Conservation (phyloP, 2,113 vertebrate genomes). For the Apaloderma vittatum region DNA sequence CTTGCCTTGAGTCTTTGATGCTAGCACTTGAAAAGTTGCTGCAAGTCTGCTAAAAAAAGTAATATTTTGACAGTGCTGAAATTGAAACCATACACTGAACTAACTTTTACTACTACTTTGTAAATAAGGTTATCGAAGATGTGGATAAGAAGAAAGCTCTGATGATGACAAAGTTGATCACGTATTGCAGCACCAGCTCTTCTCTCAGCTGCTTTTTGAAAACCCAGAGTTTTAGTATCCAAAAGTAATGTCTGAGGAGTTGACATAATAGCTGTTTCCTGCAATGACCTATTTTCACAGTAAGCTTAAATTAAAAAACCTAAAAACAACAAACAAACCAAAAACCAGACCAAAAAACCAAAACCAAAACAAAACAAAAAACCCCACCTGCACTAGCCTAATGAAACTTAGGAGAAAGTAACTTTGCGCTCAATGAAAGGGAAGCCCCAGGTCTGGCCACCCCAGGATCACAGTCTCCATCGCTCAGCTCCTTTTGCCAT, state of each 20-base stretch:
- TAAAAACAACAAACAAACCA: background rate
- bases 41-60: background rate
- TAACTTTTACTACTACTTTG: background rate
- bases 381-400: background rate
- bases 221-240: background rate
- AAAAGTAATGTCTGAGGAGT: background rate
- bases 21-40: background rate
- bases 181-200: background rate
- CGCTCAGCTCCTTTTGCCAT: background rate
- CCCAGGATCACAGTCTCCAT: accelerated
- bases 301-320: background rate
- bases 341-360: no score
- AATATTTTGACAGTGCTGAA: background rate
- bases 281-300: background rate
- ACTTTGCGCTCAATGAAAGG: background rate
- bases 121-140: background rate
- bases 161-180: background rate
- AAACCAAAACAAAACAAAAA: no score
- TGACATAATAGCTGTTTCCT: constrained; percentile 2
- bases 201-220: background rate
- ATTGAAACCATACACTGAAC: background rate
- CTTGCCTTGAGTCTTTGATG: background rate
- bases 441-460: accelerated
- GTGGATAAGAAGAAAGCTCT: background rate
- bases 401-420: background rate